A percentile compares a stretch with the other conserved stretches of the same genome.
Conservation (phyloP, 2,888 invertebrate species). For the Cantharis flavilabris region DNA sequence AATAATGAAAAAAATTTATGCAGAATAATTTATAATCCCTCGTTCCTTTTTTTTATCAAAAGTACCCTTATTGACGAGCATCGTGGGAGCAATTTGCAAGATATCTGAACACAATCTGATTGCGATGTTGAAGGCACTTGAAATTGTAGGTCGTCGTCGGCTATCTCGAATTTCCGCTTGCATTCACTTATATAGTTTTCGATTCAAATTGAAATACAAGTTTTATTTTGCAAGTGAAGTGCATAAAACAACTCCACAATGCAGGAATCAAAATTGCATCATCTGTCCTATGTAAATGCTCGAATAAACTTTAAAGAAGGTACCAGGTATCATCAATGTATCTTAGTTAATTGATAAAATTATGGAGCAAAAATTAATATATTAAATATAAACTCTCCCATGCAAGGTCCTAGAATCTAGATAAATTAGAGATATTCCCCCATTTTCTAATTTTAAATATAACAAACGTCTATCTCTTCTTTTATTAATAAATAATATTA, state of each 20-base stretch:
- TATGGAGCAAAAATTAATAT: background rate
- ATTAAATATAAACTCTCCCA: too few relatives aligned
- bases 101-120: constrained; percentile 20
- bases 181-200: background rate
- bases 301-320: background rate
- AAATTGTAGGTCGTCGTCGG: constrained; percentile 16
- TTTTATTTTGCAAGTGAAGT: constrained; percentile 6
- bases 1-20: too few relatives aligned
- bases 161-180: constrained; percentile 22
- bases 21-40: constrained; percentile 24
- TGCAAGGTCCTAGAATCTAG: too few relatives aligned
- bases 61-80: constrained; percentile 26
- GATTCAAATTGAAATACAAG: constrained; percentile 6
- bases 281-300: background rate
- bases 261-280: background rate
- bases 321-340: too few relatives aligned
- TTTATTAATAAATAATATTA: background rate
- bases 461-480: background rate
- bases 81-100: constrained; percentile 24
- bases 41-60: constrained; percentile 28
- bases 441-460: background rate
- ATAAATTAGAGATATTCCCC: too few relatives aligned
- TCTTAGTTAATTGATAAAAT: background rate
- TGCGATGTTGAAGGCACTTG: constrained; percentile 21
- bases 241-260: background rate